A percentile compares a stretch with the other conserved stretches of the same genome.
These are phyloP conservation scores for Carduelis carduelis DNA, from an alignment of 2,797 vertebrate species.

Conservation along the genomic window DNA sequence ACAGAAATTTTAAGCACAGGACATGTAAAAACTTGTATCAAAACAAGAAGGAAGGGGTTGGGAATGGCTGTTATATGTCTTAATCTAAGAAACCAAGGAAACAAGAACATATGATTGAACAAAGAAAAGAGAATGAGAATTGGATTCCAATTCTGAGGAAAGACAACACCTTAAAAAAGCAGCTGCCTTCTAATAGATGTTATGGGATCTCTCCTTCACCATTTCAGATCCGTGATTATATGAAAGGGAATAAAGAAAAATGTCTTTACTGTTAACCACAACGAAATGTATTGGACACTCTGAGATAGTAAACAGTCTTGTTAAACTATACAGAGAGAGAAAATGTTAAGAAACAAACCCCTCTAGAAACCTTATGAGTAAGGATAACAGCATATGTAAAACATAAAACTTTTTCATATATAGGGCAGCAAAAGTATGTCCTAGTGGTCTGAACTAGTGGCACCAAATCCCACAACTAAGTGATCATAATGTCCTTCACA, in stretches of 20 bases:
- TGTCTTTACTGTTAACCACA: background rate
- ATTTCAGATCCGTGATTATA: background rate
- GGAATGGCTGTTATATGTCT: background rate
- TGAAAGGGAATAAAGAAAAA: background rate
- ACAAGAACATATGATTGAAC: background rate
- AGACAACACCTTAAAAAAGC: background rate
- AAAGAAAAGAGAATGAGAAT: background rate
- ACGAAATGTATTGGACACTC: background rate
- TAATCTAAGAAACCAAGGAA: background rate
- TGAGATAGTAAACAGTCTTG: background rate
- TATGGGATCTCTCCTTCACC: background rate
- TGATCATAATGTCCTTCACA: slow-evolving; percentile 45
- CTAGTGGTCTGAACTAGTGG: background rate
- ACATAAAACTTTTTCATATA: background rate
- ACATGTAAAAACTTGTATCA: background rate
- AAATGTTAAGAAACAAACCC: background rate
- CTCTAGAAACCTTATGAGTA: background rate
- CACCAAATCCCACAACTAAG: slow-evolving; percentile 1
- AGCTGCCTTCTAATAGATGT: background rate
- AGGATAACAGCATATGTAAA: background rate
- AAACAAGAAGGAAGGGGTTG: background rate
- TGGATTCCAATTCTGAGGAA: background rate
- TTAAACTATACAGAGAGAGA: background rate
- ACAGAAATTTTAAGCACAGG: background rate
- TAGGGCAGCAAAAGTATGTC: background rate